Evolutionary conservation across 2,888 invertebrate species (phyloP).

Genomic region (Cosmopolites sordidus): DNA sequence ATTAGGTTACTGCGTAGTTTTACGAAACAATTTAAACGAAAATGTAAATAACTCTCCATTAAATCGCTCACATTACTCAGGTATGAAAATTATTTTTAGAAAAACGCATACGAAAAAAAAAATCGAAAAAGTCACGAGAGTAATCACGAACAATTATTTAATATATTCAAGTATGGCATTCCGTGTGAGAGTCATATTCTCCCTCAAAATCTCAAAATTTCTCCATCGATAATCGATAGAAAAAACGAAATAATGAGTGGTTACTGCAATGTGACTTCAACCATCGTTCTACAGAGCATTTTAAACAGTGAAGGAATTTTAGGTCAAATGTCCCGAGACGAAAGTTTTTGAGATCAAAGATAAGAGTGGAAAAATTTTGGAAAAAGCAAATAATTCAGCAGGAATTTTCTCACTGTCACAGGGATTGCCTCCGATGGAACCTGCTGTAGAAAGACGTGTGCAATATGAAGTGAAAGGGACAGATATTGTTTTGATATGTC

Average conservation of each 20-base stretch:
- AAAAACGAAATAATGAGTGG: constrained; percentile 55
- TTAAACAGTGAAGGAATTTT: constrained; percentile 1
- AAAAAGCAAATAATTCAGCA: constrained; percentile 58
- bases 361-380: constrained; percentile 52
- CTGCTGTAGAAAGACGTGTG: constrained; percentile 46
- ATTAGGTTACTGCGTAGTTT: constrained; percentile 56
- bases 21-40: neutral
- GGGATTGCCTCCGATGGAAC: constrained; percentile 49
- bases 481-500: constrained; percentile 49
- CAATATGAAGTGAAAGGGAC: constrained; percentile 46
- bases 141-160: constrained; percentile 39
- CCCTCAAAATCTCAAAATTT: constrained; percentile 46
- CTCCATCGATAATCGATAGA: constrained; percentile 46
- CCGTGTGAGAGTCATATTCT: constrained; percentile 58
- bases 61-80: too few relatives aligned
- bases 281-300: neutral
- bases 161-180: constrained; percentile 53
- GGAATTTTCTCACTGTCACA: constrained; percentile 56
- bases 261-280: constrained; percentile 51
- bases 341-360: constrained; percentile 54
- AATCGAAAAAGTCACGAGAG: constrained; percentile 26
- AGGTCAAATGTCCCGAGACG: constrained; percentile 50
- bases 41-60: too few relatives aligned
- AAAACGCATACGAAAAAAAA: neutral
- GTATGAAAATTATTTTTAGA: neutral